phyloP scores from a whole-genome alignment of 2,888 invertebrate species.

The Drosophila pegasa region DNA sequence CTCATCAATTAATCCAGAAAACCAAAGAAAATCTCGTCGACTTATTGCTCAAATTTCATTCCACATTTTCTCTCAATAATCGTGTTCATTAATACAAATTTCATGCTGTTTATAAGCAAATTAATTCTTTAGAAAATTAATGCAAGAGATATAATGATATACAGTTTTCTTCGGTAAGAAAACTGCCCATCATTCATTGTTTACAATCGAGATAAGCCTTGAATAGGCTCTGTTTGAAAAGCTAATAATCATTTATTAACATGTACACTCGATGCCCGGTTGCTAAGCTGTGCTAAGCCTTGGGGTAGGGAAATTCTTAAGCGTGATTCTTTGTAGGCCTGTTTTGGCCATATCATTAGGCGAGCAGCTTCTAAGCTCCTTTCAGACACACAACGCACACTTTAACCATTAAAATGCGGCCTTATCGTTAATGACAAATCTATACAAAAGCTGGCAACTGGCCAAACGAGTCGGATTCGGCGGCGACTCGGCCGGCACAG shows the following conservation, averaged over 20 bases:
- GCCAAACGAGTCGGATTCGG: conserved; percentile 61
- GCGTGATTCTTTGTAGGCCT: conserved; percentile 18
- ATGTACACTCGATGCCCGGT: neutral
- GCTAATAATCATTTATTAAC: conserved; percentile 26
- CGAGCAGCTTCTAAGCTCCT: conserved; percentile 38
- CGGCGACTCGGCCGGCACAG: conserved; percentile 32
- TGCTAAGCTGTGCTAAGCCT: conserved; percentile 13
- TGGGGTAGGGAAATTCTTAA: conserved; percentile 31
- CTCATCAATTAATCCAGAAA: conserved; percentile 16
- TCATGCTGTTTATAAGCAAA: conserved; percentile 29
- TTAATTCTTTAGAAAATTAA: conserved; percentile 13
- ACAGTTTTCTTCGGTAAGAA: conserved; percentile 11
- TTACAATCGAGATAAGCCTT: conserved; percentile 20
- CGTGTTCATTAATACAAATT: conserved; percentile 30
- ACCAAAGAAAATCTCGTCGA: conserved; percentile 3
- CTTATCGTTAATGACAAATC: conserved; percentile 70
- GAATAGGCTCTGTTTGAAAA: conserved; percentile 7
- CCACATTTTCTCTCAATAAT: conserved; percentile 26
- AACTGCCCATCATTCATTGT: conserved; percentile 18
- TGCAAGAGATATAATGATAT: conserved; percentile 30
- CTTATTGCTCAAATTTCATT: conserved; percentile 18
- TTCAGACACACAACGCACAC: conserved; percentile 64
- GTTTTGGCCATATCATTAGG: conserved; percentile 27
- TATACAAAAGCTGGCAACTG: conserved; percentile 54
- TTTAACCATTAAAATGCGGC: conserved; percentile 58